A percentile compares a stretch with the other conserved stretches of the same genome.
These are phyloP conservation scores for Charaxes varanes DNA, from an alignment of 1,140 invertebrate species.

Conservation along the genomic window DNA sequence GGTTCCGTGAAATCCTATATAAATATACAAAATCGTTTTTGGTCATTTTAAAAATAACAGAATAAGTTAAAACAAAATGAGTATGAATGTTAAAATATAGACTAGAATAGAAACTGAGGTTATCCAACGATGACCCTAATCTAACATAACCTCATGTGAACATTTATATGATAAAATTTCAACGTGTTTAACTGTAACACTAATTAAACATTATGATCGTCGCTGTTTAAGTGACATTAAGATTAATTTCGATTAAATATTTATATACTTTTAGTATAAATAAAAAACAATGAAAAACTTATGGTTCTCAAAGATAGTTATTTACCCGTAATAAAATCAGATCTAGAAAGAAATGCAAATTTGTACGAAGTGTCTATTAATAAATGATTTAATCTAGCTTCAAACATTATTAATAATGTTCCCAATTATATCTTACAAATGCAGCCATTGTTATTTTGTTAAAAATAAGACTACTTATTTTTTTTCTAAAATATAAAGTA, in stretches of 20 bases:
- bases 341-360: slow-evolving; percentile 10
- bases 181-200: slow-evolving; percentile 19
- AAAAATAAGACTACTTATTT: no score
- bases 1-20: slow-evolving; percentile 20
- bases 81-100: slow-evolving; percentile 18
- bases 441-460: no score
- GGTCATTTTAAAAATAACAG: slow-evolving; percentile 24
- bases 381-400: slow-evolving; percentile 10
- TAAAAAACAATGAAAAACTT: no score
- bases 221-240: slow-evolving; percentile 30
- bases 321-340: slow-evolving; percentile 14
- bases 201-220: slow-evolving; percentile 19
- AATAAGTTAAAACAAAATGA: slow-evolving; percentile 20
- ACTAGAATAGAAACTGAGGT: slow-evolving; percentile 26
- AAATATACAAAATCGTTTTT: slow-evolving; percentile 26
- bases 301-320: no score
- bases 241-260: slow-evolving; percentile 14
- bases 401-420: slow-evolving; percentile 3
- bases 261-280: slow-evolving; percentile 1
- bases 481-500: no score
- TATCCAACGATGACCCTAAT: background rate
- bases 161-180: slow-evolving; percentile 17
- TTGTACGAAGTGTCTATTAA: slow-evolving; percentile 1
- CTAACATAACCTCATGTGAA: slow-evolving; percentile 8
- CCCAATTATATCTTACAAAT: slow-evolving; percentile 4